Percentiles rank a stretch among this genome's conserved stretches.
Conservation (phyloP, 2,888 invertebrate genomes). For the Chironomus tentans region DNA sequence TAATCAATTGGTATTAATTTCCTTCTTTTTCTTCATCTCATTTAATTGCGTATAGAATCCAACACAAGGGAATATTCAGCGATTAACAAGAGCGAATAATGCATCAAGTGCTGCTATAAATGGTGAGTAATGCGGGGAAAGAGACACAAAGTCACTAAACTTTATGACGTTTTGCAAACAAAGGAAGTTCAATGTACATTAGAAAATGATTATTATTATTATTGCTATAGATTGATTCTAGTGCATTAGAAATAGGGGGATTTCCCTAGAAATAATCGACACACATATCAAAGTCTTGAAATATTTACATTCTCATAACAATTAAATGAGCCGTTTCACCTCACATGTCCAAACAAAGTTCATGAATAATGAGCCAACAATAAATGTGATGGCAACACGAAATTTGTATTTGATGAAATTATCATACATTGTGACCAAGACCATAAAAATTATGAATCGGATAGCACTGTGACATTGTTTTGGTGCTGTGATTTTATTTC, state of each 20-base stretch:
- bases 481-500: not conserved
- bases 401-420: not conserved
- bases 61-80: conserved; percentile 42
- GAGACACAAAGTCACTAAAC: not conserved
- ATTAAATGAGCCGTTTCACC: not conserved
- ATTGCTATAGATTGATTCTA: not conserved
- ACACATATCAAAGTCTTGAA: not conserved
- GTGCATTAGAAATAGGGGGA: not conserved
- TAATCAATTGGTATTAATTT: not conserved
- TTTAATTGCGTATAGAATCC: conserved; percentile 41
- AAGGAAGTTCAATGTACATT: not conserved
- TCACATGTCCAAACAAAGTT: not conserved
- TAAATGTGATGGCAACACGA: not conserved
- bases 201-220: no score
- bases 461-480: not conserved
- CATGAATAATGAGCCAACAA: not conserved
- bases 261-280: not conserved
- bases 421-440: not conserved
- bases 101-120: conserved; percentile 18
- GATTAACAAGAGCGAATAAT: conserved; percentile 29
- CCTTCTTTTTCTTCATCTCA: conserved; percentile 16
- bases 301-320: not conserved
- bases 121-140: not conserved
- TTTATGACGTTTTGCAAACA: not conserved
- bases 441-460: not conserved